Evolutionary conservation across 2,113 vertebrate genomes (phyloP).

Genomic region (Uria lomvia): DNA sequence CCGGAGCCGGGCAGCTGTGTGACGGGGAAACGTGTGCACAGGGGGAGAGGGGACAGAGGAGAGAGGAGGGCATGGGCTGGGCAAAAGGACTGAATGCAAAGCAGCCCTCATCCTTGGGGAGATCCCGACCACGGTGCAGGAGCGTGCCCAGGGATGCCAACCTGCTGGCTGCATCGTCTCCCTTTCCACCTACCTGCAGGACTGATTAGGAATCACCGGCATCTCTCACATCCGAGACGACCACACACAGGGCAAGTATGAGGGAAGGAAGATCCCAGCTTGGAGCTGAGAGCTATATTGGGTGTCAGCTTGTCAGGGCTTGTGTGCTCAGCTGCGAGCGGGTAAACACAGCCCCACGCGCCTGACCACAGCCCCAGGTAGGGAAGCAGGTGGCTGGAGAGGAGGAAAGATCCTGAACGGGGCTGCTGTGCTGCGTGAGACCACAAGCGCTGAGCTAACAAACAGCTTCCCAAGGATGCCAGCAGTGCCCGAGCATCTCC

Average conservation of each 20-base stretch:
- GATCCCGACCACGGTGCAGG: accelerated
- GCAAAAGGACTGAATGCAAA: neutral
- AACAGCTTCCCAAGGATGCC: neutral
- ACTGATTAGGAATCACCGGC: neutral
- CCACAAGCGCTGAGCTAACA: neutral
- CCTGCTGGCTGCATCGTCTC: neutral
- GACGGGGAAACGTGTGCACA: neutral
- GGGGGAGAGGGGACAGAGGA: neutral
- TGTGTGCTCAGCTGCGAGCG: neutral
- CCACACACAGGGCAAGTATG: neutral
- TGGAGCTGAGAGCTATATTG: neutral
- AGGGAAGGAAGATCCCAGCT: neutral
- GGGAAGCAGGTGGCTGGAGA: neutral
- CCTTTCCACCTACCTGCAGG: neutral
- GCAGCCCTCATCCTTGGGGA: neutral
- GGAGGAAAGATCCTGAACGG: neutral
- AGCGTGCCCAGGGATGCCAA: neutral
- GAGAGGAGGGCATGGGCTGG: accelerated
- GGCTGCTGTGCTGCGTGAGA: neutral
- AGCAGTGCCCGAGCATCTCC: neutral
- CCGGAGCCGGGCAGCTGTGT: neutral
- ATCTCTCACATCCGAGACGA: neutral
- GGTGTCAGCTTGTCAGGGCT: neutral
- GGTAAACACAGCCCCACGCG: neutral
- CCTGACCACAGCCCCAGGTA: neutral